These are phyloP conservation scores for Oncorhynchus masou DNA, from an alignment of 2,113 vertebrate species.

Conservation along the genomic window DNA sequence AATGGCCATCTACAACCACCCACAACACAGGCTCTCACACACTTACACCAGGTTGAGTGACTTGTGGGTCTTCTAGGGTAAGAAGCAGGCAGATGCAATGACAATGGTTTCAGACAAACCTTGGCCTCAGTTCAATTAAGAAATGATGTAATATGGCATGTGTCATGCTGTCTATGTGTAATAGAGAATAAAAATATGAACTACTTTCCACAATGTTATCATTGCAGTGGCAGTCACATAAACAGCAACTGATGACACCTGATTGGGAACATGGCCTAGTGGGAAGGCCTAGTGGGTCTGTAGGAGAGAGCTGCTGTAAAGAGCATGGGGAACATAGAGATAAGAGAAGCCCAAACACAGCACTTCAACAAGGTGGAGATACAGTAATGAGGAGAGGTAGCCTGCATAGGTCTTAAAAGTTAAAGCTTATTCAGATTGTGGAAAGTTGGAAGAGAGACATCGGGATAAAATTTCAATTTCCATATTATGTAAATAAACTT, in stretches of 20 bases:
- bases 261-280: neutral
- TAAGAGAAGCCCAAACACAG: conserved; percentile 2
- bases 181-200: neutral
- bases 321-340: neutral
- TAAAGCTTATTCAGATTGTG: too few relatives aligned
- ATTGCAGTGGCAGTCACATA: neutral
- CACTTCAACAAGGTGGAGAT: neutral
- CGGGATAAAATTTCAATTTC: too few relatives aligned
- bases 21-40: neutral
- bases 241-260: neutral
- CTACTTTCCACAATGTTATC: neutral
- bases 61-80: neutral
- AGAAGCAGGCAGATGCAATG: conserved; percentile 24
- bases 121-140: too few relatives aligned
- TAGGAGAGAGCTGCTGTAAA: neutral
- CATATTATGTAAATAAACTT: too few relatives aligned
- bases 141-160: neutral
- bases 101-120: conserved; percentile 46
- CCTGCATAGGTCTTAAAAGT: neutral
- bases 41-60: neutral
- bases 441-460: too few relatives aligned
- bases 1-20: conserved; percentile 42
- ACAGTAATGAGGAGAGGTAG: neutral
- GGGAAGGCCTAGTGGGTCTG: neutral
- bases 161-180: neutral